Base-by-base conservation (phyloP, 2,797 vertebrate genomes). In the Peromyscus nudipes region DNA sequence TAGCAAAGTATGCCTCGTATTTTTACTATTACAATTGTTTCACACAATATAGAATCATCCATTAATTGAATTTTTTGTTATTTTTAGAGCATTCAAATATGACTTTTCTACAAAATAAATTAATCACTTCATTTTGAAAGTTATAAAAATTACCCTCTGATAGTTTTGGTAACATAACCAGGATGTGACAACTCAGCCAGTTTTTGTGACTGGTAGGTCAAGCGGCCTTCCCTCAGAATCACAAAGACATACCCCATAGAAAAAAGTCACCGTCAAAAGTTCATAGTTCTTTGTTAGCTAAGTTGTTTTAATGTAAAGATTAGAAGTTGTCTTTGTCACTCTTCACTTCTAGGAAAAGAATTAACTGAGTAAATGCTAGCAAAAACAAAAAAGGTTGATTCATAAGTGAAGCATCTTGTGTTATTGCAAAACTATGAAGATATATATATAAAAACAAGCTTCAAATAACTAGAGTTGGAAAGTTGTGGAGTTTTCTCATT, bases 41-140 rank as follows among this genome's bases (percentile, higher is more conserved):
- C 21, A 80, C 10, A 69, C 71, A n/a, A 84, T 23, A 7, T 0
- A 17, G 6, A 49, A 62, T 65, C 2, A 86, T 7, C 79, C 73
- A 69, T 27, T 94, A 88, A 94, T 62, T 82, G 69, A 27, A 40
- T 69, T 95, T 95, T 95, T 62, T 67, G 77, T 46, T 88, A 62
- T 67, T 73, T 40, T 84, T 80, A 21, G n/a, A 57, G 0, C 65
- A 92, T 57, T 92, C 14, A 37, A 60, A 92, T 87, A n/a, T 79
- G 64, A 92, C 0, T 34, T 55, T 64, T 89, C 73, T 52, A 82
- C 69, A 34, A 84, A 85, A 86, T 62, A 96, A 76, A 80, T 34
- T 62, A 93, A 88, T 82, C 1, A 14, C 0, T 79, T 89, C 6
- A 75, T 90, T 96, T 77, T 65, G 11, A 96, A 75, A 85, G 79